Base-by-base conservation (phyloP, 2,888 invertebrate species). In the Tipula helvola region DNA sequence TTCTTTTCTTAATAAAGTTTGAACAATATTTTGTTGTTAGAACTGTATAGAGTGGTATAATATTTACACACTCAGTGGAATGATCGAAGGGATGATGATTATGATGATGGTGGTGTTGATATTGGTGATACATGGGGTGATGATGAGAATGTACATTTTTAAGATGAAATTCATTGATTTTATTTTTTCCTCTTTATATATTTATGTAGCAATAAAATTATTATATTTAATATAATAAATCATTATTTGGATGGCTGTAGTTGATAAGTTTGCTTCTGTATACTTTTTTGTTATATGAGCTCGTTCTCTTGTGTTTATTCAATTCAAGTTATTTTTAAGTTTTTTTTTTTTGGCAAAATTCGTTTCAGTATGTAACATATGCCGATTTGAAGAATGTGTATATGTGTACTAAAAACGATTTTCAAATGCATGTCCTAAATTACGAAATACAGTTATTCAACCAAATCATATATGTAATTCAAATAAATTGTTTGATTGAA, bases 91-190 rank as follows among this genome's bases (percentile, higher is more conserved):
- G 57, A 57, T 57, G 57, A 57, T 28, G 28, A 28, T 28, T 28
- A 28, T 28, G 28, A 44, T 52, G 52, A 71, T 71, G 71, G 28
- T 71, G 71, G 28, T 71, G 71, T 28, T 71, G 18, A 71, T 71
- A 28, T 71, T 28, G 71, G 28, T 71, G 71, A 28, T 71, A 71
- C 71, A 71, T 71, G 71, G 71, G 71, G 71, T 71, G 71, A 71
- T 71, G 71, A 71, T 71, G 71, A 71, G 71, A 71, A 28, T 71
- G 71, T 71, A 71, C 71, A 71, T 71, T 71, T 71, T 71, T 71
- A 71, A 71, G 71, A 71, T 71, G 71, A 71, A 71, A 71, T 71
- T 71, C 71, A 71, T 71, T 71, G 71, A 71, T 71, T 71, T 71
- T 28, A 2, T 52, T n/a, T 52, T n/a, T 71, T 28, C 8, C 28